Base-by-base conservation (phyloP, 2,888 invertebrate species). In the Mongoloraphidia duomilia region DNA sequence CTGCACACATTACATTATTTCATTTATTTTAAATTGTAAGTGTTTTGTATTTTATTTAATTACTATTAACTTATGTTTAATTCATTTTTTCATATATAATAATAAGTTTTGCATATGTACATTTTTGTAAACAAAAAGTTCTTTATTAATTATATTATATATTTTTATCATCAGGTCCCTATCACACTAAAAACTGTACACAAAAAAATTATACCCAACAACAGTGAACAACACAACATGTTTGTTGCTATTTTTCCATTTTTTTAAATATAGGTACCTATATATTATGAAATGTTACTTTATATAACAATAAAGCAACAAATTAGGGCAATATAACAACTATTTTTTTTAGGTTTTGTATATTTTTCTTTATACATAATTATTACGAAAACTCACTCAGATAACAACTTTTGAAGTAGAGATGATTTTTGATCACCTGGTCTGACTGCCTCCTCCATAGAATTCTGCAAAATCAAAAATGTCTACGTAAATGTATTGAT, bases 391-490 rank as follows among this genome's bases (percentile, higher is more conserved):
- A 26, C 26, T 80, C 79, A 82, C 77, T 89, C 87, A 60, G 88
- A 88, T 65, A 90, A 75, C 65, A 89, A 75, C 71, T 89, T 86
- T 74, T 88, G 87, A 62, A 89, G 77, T 67, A 89, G 75, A 65
- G 87, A 87, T 60, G 86, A 83, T 62, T 74, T 78, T 71, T 81
- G 81, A 77, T 85, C 84, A 76, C 80, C 81, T 73, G 74, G 80
- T 68, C 74, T 79, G 64, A 73, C 77, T 71, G 73, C 77, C 71
- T 82, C 81, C 74, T 79, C 84, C 75, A 76, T 79, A 76, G 76
- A 75, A 83, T 73, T 81, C 79, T 79, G 77, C 36, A 73, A 75
- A 51, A 55, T 47, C 26, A 36, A 14, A 26, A 26, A 3, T 5
- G 26, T 26, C 26, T 26, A 26, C 3, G 26, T 26, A 26, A 26